A percentile compares a stretch with the other conserved stretches of the same genome.
Evolutionary conservation across 2,888 invertebrate species (phyloP).

Genomic region (Ethmia dodecea): DNA sequence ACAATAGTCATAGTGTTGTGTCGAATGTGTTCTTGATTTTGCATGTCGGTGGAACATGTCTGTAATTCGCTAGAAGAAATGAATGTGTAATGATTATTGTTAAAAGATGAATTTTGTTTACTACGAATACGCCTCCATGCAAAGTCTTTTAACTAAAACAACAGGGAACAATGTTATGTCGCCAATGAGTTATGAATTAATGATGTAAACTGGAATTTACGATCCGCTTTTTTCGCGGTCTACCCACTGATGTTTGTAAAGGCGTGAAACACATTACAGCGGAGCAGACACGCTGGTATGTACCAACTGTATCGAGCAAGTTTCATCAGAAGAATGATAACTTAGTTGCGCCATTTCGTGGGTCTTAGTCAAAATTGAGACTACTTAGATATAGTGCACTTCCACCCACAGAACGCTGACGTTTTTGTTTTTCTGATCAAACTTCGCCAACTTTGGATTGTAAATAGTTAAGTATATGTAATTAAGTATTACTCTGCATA

Average conservation of each 20-base stretch:
- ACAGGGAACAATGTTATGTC: slow-evolving; percentile 23
- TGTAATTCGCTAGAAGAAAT: slow-evolving; percentile 29
- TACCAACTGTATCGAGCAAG: too few species aligned
- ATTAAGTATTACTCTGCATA: slow-evolving; percentile 60
- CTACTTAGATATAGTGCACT: too few species aligned
- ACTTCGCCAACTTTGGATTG: slow-evolving; percentile 32
- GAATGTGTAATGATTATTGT: too few species aligned
- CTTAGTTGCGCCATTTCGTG: too few species aligned
- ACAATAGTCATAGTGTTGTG: slow-evolving; percentile 44
- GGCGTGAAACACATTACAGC: slow-evolving; percentile 72
- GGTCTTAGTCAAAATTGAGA: too few species aligned
- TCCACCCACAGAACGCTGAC: slow-evolving; percentile 12
- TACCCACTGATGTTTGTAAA: slow-evolving; percentile 31
- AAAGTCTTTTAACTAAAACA: slow-evolving; percentile 21
- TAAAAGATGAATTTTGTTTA: slow-evolving; percentile 10
- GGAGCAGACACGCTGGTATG: slow-evolving; percentile 29
- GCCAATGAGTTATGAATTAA: slow-evolving; percentile 1
- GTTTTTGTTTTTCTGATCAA: slow-evolving; percentile 23
- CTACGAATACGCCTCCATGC: slow-evolving; percentile 21
- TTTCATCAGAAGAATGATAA: too few species aligned
- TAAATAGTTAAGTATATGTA: slow-evolving; percentile 69
- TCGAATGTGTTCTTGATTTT: slow-evolving; percentile 27
- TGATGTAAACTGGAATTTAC: slow-evolving; percentile 15
- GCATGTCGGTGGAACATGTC: slow-evolving; percentile 26
- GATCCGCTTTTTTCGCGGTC: slow-evolving; percentile 20